phyloP scores from a whole-genome alignment of 1,140 invertebrate species.

The Trachelipus rathkii region DNA sequence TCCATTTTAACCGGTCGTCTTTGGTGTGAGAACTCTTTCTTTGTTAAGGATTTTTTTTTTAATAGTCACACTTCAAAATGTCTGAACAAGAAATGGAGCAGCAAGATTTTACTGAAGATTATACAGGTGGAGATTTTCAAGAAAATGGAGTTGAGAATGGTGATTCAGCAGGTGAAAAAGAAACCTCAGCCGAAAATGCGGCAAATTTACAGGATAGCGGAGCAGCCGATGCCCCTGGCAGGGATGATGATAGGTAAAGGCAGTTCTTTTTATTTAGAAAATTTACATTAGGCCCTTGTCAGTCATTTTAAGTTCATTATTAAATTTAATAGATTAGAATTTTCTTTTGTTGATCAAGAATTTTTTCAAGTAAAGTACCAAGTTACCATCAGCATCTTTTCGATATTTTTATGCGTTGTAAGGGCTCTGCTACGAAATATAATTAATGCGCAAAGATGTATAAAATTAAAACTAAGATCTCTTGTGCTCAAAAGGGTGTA shows the following conservation, averaged over 20 bases:
- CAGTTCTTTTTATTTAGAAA: neutral
- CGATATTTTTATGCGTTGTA: too few species aligned
- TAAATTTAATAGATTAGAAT: neutral
- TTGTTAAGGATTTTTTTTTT: neutral
- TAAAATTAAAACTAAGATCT: too few species aligned
- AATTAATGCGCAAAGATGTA: too few species aligned
- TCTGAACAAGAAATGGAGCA: constrained; percentile 35
- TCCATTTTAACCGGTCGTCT: neutral
- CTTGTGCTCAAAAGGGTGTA: too few species aligned
- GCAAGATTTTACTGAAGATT: constrained; percentile 43
- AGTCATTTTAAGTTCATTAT: neutral
- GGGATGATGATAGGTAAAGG: constrained; percentile 46
- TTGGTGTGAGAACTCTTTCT: neutral
- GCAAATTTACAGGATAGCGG: constrained; percentile 41
- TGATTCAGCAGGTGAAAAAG: constrained; percentile 34
- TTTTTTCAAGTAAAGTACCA: neutral
- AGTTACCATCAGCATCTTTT: neutral
- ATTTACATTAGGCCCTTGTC: neutral
- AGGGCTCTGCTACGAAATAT: too few species aligned
- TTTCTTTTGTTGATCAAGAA: neutral
- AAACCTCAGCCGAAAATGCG: constrained; percentile 27
- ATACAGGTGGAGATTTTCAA: constrained; percentile 41
- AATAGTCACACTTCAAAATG: neutral
- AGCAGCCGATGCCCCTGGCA: constrained; percentile 46
- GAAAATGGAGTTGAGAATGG: constrained; percentile 39